phyloP scores from a whole-genome alignment of 53 echinoderm and acorn worm species.

The Crossaster papposus region DNA sequence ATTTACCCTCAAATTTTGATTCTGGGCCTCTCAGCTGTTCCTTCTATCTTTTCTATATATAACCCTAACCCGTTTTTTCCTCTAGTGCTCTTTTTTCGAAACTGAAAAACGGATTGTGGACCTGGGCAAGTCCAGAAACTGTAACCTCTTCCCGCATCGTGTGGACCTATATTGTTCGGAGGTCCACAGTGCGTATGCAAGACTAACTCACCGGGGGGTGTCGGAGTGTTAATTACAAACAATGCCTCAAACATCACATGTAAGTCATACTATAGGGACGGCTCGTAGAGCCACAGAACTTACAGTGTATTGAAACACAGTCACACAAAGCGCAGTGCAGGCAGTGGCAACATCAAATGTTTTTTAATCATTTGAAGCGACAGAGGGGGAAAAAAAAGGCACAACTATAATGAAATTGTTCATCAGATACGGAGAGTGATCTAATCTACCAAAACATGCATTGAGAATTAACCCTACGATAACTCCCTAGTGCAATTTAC shows the following conservation, averaged over 20 bases:
- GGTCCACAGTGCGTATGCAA: no score
- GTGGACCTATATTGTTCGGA: no score
- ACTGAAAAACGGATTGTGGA: no score
- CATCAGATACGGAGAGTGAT: background rate
- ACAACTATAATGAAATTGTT: slow-evolving; percentile 30
- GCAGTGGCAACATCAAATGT: slow-evolving; percentile 46
- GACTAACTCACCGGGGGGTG: background rate
- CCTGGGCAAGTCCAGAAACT: no score
- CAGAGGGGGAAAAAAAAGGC: slow-evolving; percentile 7
- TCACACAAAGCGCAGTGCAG: slow-evolving; percentile 44
- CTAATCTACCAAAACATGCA: background rate
- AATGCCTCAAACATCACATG: slow-evolving; percentile 21
- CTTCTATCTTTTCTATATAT: no score
- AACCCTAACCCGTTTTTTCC: no score
- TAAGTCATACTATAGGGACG: slow-evolving; percentile 46
- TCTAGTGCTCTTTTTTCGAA: no score
- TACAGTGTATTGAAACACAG: slow-evolving; percentile 42
- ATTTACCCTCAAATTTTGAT: no score
- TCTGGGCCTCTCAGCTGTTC: no score
- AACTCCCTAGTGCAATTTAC: no score
- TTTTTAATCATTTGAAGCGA: background rate
- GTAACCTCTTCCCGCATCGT: no score
- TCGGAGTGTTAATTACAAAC: background rate
- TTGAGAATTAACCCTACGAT: background rate
- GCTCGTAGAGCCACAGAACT: slow-evolving; percentile 24